Evolutionary conservation across 1,140 invertebrate genomes (phyloP).

Genomic region (Radopholus similis): DNA sequence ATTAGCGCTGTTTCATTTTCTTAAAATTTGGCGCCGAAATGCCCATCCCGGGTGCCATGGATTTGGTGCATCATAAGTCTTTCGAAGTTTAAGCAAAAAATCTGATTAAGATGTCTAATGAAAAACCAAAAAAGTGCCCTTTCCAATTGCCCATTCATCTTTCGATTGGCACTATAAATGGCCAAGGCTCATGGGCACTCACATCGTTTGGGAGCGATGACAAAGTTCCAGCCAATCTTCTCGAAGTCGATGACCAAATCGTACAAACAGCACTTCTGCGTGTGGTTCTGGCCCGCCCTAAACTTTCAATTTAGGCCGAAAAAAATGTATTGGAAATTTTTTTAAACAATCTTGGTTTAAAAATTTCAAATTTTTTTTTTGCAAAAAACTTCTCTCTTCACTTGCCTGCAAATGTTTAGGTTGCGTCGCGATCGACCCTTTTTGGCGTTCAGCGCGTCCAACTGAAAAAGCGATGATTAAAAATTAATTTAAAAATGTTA

Average conservation of each 20-base stretch:
- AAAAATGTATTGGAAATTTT: background rate
- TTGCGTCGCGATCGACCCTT: conserved; percentile 24
- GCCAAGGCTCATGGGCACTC: background rate
- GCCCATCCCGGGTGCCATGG: too few relatives aligned
- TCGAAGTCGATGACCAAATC: conserved; percentile 53
- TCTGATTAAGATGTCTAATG: background rate
- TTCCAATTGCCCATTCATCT: too few relatives aligned
- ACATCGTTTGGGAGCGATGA: conserved; percentile 52
- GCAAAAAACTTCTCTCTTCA: background rate
- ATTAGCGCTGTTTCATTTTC: too few relatives aligned
- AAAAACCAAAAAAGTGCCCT: too few relatives aligned
- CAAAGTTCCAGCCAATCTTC: conserved; percentile 53
- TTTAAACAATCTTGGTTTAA: background rate
- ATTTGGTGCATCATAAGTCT: too few relatives aligned
- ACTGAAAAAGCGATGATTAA: conserved; percentile 42
- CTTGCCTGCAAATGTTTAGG: conserved; percentile 10
- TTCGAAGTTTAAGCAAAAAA: background rate
- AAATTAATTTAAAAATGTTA: too few relatives aligned
- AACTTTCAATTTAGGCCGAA: too few relatives aligned
- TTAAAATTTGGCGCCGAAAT: too few relatives aligned
- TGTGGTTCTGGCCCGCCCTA: too few relatives aligned
- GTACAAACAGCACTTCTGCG: conserved; percentile 50
- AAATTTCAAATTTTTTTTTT: conserved; percentile 5
- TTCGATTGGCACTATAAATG: too few relatives aligned
- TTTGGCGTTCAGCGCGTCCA: conserved; percentile 29